Conservation (phyloP, 2,888 invertebrate genomes). For the Rhagonycha fulva region DNA sequence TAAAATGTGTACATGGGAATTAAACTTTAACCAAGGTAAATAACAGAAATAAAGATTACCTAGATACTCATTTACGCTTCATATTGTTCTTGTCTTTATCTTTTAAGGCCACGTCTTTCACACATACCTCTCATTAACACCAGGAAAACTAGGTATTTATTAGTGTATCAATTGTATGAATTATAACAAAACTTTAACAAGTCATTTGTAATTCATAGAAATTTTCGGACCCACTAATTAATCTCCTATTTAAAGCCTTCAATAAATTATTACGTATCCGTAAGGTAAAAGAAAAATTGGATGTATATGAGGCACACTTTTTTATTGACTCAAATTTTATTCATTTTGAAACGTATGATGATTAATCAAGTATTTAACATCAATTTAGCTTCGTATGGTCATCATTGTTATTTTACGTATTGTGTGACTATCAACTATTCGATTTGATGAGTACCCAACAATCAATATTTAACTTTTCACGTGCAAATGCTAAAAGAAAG, state of each 20-base stretch:
- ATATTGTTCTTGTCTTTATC: background rate
- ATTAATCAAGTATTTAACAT: background rate
- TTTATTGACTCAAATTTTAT: background rate
- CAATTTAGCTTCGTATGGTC: background rate
- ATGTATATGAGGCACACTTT: background rate
- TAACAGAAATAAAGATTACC: background rate
- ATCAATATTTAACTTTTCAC: background rate
- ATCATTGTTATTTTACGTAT: background rate
- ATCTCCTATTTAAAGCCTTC: background rate
- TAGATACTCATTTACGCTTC: background rate
- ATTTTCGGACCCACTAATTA: background rate
- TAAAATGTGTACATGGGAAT: background rate
- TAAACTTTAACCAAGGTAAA: background rate
- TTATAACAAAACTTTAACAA: background rate
- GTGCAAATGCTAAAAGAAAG: background rate
- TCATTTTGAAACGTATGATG: background rate
- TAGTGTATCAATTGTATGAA: background rate
- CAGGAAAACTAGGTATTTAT: background rate
- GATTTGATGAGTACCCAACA: background rate
- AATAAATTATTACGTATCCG: background rate
- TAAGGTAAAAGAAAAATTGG: background rate
- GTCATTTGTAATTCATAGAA: background rate
- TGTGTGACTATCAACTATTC: background rate
- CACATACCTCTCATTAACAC: background rate
- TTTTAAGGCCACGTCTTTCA: background rate